phyloP scores from a whole-genome alignment of 2,113 vertebrate genomes.

The Cairina moschata region DNA sequence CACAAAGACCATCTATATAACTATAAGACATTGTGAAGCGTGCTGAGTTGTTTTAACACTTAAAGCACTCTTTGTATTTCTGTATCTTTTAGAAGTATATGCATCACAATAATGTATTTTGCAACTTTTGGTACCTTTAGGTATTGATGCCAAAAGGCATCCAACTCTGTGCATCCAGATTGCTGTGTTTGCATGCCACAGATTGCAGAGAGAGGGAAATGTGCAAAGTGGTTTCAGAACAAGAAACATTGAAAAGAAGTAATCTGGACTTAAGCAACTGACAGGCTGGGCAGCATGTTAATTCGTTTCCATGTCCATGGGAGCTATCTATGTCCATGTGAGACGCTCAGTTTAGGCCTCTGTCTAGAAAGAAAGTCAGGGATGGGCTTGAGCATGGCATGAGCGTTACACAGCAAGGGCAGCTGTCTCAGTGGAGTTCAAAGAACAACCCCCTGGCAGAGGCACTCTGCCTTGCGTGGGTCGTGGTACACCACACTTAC shows the following conservation, averaged over 20 bases:
- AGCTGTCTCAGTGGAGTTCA: background rate
- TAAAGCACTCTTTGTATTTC: background rate
- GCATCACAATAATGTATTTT: background rate
- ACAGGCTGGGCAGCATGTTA: background rate
- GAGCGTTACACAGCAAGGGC: background rate
- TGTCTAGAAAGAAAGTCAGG: background rate
- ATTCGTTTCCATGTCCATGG: background rate
- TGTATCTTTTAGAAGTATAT: background rate
- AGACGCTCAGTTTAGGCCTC: background rate
- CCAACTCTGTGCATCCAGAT: background rate
- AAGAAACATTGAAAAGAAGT: background rate
- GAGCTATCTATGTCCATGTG: background rate
- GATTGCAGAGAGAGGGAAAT: accelerated
- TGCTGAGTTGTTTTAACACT: background rate
- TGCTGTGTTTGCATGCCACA: background rate
- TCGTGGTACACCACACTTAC: background rate
- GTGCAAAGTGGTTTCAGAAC: background rate
- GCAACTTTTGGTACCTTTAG: background rate
- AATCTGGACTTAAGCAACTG: background rate
- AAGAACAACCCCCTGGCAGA: background rate
- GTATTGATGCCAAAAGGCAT: background rate
- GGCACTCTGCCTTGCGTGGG: background rate
- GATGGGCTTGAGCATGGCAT: background rate
- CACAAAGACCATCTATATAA: background rate
- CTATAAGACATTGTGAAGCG: background rate